Conservation (phyloP, 2,888 invertebrate species). For the Pardosa pseudoannulata region DNA sequence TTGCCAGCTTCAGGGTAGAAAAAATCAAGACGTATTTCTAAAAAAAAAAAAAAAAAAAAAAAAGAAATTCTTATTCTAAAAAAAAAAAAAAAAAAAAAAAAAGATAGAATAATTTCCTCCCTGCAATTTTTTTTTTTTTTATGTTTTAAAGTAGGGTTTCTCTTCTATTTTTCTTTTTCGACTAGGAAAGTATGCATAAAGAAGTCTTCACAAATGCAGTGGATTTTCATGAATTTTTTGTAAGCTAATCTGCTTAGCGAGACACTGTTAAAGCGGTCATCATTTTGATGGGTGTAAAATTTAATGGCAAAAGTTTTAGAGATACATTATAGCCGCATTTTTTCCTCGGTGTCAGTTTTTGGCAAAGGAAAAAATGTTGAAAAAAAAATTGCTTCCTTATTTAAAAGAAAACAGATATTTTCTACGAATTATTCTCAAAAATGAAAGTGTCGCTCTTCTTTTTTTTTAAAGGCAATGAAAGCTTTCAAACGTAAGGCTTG, state of each 20-base stretch:
- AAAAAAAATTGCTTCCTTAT: background rate
- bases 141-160: background rate
- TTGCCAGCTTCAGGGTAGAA: conserved; percentile 62
- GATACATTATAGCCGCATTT: conserved; percentile 43
- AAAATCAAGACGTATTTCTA: conserved; percentile 33
- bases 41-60: no score
- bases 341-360: background rate
- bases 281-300: conserved; percentile 64
- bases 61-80: no score
- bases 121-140: conserved; percentile 25
- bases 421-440: background rate
- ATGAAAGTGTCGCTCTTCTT: no score
- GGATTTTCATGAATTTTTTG: conserved; percentile 18
- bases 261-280: conserved; percentile 41
- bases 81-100: no score
- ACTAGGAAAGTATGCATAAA: conserved; percentile 6
- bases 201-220: background rate
- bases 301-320: conserved; percentile 66
- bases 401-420: conserved; percentile 5
- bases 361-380: background rate
- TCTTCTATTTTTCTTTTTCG: background rate
- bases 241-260: conserved; percentile 58
- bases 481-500: no score
- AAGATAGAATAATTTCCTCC: conserved; percentile 9
- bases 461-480: no score